Evolutionary conservation across 2,113 vertebrate genomes (phyloP).

Genomic region (Anolis carolinensis): DNA sequence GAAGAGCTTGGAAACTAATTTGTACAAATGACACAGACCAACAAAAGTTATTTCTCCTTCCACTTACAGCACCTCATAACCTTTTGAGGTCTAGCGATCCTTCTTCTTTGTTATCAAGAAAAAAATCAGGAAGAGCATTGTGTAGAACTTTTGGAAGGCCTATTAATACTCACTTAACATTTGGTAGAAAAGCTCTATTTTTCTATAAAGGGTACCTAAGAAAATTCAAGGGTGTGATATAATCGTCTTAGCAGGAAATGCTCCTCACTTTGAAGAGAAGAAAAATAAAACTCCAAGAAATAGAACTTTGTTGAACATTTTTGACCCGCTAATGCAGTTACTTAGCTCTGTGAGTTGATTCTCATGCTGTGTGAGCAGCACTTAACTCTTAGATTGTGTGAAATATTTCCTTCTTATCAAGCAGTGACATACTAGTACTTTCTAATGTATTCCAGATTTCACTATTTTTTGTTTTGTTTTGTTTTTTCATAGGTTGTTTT

Average conservation of each 20-base stretch:
- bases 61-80: not conserved
- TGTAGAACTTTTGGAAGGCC: not conserved
- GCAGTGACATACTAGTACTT: constrained; percentile 1
- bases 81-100: not conserved
- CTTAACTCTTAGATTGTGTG: constrained; percentile 2
- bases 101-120: not conserved
- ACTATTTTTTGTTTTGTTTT: not conserved
- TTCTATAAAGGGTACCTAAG: not conserved
- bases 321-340: not conserved
- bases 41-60: constrained; percentile 1
- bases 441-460: not conserved
- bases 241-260: not conserved
- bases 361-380: not conserved
- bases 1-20: not conserved
- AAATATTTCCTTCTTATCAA: not conserved
- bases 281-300: constrained; percentile 3
- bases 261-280: not conserved
- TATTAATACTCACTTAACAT: constrained; percentile 18
- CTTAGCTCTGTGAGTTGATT: not conserved
- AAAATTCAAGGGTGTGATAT: not conserved
- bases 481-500: not conserved
- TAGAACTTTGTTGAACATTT: not conserved
- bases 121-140: not conserved
- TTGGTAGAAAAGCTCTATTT: fast-evolving
- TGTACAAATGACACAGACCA: not conserved